phyloP scores from a whole-genome alignment of 2,888 invertebrate genomes.

The Meloe dianella region DNA sequence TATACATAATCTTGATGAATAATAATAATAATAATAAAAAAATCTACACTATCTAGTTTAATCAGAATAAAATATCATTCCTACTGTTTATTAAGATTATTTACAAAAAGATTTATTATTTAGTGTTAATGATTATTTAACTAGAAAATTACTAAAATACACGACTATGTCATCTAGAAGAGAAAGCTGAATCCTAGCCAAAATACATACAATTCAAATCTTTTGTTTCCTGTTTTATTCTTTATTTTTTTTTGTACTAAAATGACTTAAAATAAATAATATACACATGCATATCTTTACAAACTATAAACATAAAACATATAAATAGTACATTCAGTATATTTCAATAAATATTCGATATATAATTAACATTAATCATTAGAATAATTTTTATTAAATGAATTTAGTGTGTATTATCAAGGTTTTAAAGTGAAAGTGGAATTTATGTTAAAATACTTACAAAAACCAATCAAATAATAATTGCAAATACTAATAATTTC shows the following conservation, averaged over 20 bases:
- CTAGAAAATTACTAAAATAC: background rate
- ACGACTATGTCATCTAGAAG: background rate
- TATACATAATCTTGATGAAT: too few species aligned
- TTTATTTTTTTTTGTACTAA: background rate
- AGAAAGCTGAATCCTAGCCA: slow-evolving; percentile 7
- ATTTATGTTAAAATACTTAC: slow-evolving; percentile 2
- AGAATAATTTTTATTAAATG: background rate
- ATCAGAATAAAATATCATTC: background rate
- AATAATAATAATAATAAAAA: background rate
- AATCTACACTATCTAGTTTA: background rate
- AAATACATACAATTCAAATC: background rate
- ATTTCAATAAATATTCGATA: background rate
- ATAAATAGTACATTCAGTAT: background rate
- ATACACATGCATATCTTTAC: background rate
- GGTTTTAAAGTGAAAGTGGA: slow-evolving; percentile 9
- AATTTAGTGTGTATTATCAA: slow-evolving; percentile 1
- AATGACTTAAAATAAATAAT: background rate
- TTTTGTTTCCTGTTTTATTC: slow-evolving; percentile 5
- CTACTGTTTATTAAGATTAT: slow-evolving; percentile 1
- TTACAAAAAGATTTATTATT: slow-evolving; percentile 2
- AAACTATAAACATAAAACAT: background rate
- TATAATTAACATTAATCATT: too few species aligned
- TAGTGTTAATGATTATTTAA: slow-evolving; percentile 4
- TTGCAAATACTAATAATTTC: slow-evolving; percentile 5
- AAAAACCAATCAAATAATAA: slow-evolving; percentile 4